Evolutionary conservation across 1,140 invertebrate species (phyloP).

Genomic region (Drosophila jambulina): DNA sequence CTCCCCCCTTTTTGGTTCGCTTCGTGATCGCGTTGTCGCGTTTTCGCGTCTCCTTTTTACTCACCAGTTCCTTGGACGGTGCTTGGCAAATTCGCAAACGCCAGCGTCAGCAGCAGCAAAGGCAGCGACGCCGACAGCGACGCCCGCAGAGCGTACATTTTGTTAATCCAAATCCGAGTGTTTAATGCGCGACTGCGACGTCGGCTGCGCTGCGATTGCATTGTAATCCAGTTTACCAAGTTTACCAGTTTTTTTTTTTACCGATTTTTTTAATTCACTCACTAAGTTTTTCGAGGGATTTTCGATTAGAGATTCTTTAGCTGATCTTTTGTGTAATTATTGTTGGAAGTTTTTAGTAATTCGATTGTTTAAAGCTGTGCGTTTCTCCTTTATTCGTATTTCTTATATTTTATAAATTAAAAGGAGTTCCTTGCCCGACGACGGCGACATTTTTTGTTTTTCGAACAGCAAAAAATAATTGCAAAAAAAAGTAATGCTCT

Average conservation of each 20-base stretch:
- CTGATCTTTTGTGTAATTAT: slow-evolving; percentile 16
- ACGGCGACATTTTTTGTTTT: slow-evolving; percentile 52
- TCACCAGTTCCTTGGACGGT: slow-evolving; percentile 71
- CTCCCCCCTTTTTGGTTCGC: background rate
- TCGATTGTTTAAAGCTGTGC: slow-evolving; percentile 27
- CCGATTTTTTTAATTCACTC: slow-evolving; percentile 19
- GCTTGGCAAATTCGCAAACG: slow-evolving; percentile 57
- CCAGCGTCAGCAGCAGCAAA: slow-evolving; percentile 67
- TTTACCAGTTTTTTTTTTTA: slow-evolving; percentile 64
- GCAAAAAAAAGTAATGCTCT: slow-evolving; percentile 25
- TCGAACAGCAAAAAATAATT: slow-evolving; percentile 40
- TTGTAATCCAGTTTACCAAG: slow-evolving; percentile 73
- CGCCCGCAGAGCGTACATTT: slow-evolving; percentile 68
- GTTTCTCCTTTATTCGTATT: slow-evolving; percentile 46
- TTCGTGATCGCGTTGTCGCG: slow-evolving; percentile 1
- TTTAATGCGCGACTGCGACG: slow-evolving; percentile 70
- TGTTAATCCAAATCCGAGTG: slow-evolving; percentile 64
- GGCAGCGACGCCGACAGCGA: slow-evolving; percentile 54
- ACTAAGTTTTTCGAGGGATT: slow-evolving; percentile 38
- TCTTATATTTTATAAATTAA: slow-evolving; percentile 42
- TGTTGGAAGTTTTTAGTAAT: slow-evolving; percentile 12
- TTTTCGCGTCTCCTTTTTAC: slow-evolving; percentile 38
- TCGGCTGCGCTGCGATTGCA: slow-evolving; percentile 77
- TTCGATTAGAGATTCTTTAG: slow-evolving; percentile 40
- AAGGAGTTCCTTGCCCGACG: slow-evolving; percentile 55